Conservation (phyloP, 2,797 vertebrate genomes). For the Chiloscyllium punctatum region DNA sequence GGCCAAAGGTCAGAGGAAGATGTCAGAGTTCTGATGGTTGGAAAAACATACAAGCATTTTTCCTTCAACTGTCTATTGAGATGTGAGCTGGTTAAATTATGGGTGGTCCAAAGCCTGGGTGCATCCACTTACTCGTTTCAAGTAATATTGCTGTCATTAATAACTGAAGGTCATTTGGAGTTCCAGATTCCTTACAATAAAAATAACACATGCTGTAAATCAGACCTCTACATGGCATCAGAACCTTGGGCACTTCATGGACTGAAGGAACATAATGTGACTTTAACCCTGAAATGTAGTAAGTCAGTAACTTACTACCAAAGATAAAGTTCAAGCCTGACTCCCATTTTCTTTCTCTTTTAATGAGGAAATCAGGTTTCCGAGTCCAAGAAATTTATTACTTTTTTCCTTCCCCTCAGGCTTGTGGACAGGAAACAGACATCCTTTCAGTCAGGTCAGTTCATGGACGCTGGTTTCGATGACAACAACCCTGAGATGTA, state of each 20-base stretch:
- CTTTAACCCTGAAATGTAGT: slow-evolving; percentile 11
- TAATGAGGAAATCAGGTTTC: slow-evolving; percentile 33
- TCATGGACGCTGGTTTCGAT: not conserved
- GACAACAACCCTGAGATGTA: slow-evolving; percentile 28
- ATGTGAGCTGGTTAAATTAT: not conserved
- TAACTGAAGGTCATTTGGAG: not conserved
- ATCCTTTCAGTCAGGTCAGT: slow-evolving; percentile 4
- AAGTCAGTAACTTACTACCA: not conserved
- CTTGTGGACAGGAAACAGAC: slow-evolving; percentile 31
- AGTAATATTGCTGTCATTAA: slow-evolving; percentile 10
- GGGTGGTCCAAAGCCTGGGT: not conserved
- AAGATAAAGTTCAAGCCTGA: not conserved
- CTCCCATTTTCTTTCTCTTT: not conserved
- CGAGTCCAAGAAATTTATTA: not conserved
- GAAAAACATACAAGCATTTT: not conserved
- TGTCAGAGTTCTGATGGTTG: not conserved
- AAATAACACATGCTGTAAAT: not conserved
- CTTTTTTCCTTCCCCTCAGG: slow-evolving; percentile 26
- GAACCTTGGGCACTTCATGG: not conserved
- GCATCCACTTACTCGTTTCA: not conserved
- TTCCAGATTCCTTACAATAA: not conserved
- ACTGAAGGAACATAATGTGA: not conserved
- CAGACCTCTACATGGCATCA: not conserved
- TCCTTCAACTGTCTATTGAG: not conserved
- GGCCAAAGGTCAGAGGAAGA: not conserved